Conservation (phyloP, 2,113 vertebrate species). For the Pipa parva region DNA sequence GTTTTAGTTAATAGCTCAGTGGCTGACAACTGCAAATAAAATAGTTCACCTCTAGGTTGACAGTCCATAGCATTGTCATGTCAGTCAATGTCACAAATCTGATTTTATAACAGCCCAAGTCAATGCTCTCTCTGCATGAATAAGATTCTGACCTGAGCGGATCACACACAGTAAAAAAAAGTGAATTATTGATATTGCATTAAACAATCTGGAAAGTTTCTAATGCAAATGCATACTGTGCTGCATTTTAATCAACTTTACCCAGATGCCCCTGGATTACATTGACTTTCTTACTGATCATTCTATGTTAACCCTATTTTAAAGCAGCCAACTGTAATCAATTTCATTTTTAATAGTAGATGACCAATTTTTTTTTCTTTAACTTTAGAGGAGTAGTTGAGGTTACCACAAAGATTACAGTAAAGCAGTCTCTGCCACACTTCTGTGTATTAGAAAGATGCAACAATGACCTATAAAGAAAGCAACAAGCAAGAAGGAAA, state of each 20-base stretch:
- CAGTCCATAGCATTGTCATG: constrained; percentile 22
- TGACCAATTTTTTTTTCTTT: too few species aligned
- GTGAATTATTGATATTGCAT: background rate
- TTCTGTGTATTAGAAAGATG: too few species aligned
- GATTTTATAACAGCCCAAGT: constrained; percentile 15
- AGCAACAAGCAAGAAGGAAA: too few species aligned
- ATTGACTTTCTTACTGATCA: too few species aligned
- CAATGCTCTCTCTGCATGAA: constrained; percentile 11
- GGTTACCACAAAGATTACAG: too few species aligned
- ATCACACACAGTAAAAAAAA: background rate
- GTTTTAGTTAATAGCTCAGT: constrained; percentile 30
- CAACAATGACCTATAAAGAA: too few species aligned
- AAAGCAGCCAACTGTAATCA: too few species aligned
- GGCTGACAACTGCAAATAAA: constrained; percentile 22
- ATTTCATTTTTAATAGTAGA: too few species aligned
- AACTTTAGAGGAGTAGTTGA: too few species aligned
- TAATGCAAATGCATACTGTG: background rate
- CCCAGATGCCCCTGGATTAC: too few species aligned
- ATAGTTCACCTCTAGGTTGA: constrained; percentile 22
- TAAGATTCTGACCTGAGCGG: background rate
- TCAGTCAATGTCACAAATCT: constrained; percentile 25
- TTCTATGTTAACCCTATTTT: too few species aligned
- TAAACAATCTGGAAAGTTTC: background rate
- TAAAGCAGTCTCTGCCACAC: too few species aligned
- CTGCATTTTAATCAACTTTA: background rate